Evolutionary conservation across 2,797 vertebrate species (phyloP).

Genomic region (Etheostoma nigrum): DNA sequence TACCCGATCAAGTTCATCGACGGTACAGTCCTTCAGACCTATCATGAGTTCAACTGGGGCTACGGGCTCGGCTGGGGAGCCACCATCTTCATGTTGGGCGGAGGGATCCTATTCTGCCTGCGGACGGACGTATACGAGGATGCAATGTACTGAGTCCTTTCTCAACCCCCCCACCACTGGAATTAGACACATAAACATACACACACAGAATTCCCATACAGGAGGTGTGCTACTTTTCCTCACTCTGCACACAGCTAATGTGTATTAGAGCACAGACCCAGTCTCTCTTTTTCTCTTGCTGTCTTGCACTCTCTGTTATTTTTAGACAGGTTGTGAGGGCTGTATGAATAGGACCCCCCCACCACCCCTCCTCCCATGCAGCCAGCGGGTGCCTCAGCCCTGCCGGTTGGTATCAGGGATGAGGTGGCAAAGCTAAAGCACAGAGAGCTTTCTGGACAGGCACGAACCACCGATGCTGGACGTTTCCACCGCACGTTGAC

Average conservation of each 20-base stretch:
- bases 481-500: conserved; percentile 59
- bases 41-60: conserved; percentile 91
- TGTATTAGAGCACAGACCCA: conserved; percentile 37
- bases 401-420: conserved; percentile 37
- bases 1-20: conserved; percentile 91
- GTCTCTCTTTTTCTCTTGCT: conserved; percentile 38
- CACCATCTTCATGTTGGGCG: conserved; percentile 90
- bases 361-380: conserved; percentile 4
- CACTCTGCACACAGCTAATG: conserved; percentile 29
- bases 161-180: conserved; percentile 2
- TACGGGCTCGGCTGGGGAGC: conserved; percentile 90
- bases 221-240: conserved; percentile 43
- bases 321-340: conserved; percentile 68
- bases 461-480: conserved; percentile 60
- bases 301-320: conserved; percentile 66
- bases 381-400: conserved; percentile 43
- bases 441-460: conserved; percentile 70
- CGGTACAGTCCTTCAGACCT: conserved; percentile 84
- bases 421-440: conserved; percentile 47
- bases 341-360: conserved; percentile 56
- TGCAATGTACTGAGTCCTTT: conserved; percentile 80
- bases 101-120: conserved; percentile 89
- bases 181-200: conserved; percentile 28
- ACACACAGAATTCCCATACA: conserved; percentile 23
- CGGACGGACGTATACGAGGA: conserved; percentile 87